Base-by-base conservation (phyloP, 2,888 invertebrate genomes). In the Agrochola lota region DNA sequence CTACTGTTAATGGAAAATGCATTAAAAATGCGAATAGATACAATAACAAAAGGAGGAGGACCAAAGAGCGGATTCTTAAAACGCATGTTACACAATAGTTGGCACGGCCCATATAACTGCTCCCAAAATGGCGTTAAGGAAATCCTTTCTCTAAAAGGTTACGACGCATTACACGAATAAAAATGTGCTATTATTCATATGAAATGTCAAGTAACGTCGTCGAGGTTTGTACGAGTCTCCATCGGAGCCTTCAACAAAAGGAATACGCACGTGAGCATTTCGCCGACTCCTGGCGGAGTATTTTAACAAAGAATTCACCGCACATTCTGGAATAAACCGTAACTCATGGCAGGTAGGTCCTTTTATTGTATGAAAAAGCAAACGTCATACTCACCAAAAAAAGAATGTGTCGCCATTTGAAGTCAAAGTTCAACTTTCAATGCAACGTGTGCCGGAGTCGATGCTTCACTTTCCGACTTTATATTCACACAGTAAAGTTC, bases 371-470 rank as follows among this genome's bases (percentile, higher is more conserved):
- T 35, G 35, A 35, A 62, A 59, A 62, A 35, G 0, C 67, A 77
- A 74, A 81, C 73, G 78, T 83, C 67, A 86, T 79, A 87, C 85
- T 83, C 87, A 85, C 87, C 89, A 91, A 93, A 94, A 92, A 91
- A 90, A 91, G 90, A 90, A 87, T 88, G 84, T 82, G 85, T 89
- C 80, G 91, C 89, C 91, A 88, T 91, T 90, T 88, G 82, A 88
- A 92, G 94, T 94, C 94, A 94, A 93, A 95, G 95, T 95, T 94
- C 94, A 95, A 93, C 90, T 91, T 92, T 89, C 91, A 91, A 90
- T 91, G 90, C 91, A 90, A 90, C 89, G 90, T 88, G 88, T 80
- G 80, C 66, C 72, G 67, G 68, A 62, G 77, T 77, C 66, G 71
- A 74, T 80, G 60, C 74, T 80, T 74, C 70, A 80, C 87, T 86